Evolutionary conservation across 1,140 invertebrate genomes (phyloP).

Genomic region (Cyclargus thomasi): DNA sequence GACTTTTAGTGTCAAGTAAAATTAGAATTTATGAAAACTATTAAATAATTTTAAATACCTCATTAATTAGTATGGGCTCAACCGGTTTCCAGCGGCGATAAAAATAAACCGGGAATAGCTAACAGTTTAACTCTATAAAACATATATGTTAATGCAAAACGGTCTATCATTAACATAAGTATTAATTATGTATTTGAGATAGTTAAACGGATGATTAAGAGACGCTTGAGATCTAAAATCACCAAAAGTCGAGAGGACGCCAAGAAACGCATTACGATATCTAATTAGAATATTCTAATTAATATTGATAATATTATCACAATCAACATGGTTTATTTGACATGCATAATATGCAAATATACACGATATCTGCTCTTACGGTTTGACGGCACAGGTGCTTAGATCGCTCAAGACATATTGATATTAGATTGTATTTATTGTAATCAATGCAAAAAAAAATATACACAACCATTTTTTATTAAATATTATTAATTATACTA

Average conservation of each 20-base stretch:
- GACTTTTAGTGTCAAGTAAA: background rate
- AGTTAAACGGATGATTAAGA: background rate
- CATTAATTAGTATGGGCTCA: background rate
- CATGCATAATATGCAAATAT: slow-evolving; percentile 56
- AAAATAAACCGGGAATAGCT: background rate
- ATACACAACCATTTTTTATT: too few species aligned
- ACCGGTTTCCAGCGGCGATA: background rate
- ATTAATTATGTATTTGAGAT: slow-evolving; percentile 1
- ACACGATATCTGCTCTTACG: slow-evolving; percentile 36
- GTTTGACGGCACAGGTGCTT: slow-evolving; percentile 43
- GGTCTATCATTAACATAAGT: background rate
- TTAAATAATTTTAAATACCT: background rate
- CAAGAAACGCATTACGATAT: slow-evolving; percentile 21
- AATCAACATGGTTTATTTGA: slow-evolving; percentile 47
- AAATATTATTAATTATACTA: too few species aligned
- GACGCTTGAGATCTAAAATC: background rate
- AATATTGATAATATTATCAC: slow-evolving; percentile 46
- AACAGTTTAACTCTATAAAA: background rate
- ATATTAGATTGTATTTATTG: background rate
- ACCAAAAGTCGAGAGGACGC: slow-evolving; percentile 4
- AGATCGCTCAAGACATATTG: background rate
- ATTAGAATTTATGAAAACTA: slow-evolving; percentile 1
- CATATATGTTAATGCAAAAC: background rate
- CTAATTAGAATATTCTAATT: slow-evolving; percentile 31
- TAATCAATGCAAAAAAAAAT: background rate